These are phyloP conservation scores for Gari tellinella DNA, from an alignment of 2,888 invertebrate genomes.

Conservation along the genomic window DNA sequence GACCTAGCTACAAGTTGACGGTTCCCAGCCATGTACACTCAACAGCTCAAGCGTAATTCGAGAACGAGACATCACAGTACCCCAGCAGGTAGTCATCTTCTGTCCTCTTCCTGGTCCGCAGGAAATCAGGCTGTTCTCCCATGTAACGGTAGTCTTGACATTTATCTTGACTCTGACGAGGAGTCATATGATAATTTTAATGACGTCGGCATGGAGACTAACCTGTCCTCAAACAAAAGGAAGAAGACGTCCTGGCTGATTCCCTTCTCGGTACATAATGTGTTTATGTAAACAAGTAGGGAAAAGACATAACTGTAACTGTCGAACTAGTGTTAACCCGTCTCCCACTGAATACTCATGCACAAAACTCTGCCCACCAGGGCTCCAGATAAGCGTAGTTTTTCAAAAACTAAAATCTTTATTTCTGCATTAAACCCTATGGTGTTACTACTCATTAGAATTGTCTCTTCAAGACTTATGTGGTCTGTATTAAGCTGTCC, in stretches of 20 bases:
- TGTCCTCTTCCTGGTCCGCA: constrained; percentile 12
- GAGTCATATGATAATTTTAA: constrained; percentile 19
- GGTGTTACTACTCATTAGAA: too few species aligned
- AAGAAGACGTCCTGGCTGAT: constrained; percentile 39
- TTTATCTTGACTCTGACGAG: constrained; percentile 14
- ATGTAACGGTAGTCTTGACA: constrained; percentile 59
- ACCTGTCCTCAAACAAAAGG: constrained; percentile 33
- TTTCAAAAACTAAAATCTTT: too few species aligned
- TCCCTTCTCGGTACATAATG: constrained; percentile 44
- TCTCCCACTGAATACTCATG: too few species aligned
- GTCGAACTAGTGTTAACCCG: too few species aligned
- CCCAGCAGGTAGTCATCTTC: background rate
- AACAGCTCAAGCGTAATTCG: constrained; percentile 32
- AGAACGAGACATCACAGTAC: constrained; percentile 30
- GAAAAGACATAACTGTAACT: too few species aligned
- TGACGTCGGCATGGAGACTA: constrained; percentile 46
- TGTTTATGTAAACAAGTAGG: constrained; percentile 36
- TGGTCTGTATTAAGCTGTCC: too few species aligned
- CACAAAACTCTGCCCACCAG: too few species aligned
- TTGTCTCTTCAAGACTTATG: too few species aligned
- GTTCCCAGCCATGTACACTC: constrained; percentile 56
- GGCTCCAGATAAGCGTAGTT: too few species aligned
- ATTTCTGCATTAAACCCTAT: too few species aligned
- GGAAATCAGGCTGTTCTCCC: constrained; percentile 32
- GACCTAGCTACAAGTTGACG: constrained; percentile 52